phyloP scores from a whole-genome alignment of 2,797 vertebrate species.

The Mustela erminea region DNA sequence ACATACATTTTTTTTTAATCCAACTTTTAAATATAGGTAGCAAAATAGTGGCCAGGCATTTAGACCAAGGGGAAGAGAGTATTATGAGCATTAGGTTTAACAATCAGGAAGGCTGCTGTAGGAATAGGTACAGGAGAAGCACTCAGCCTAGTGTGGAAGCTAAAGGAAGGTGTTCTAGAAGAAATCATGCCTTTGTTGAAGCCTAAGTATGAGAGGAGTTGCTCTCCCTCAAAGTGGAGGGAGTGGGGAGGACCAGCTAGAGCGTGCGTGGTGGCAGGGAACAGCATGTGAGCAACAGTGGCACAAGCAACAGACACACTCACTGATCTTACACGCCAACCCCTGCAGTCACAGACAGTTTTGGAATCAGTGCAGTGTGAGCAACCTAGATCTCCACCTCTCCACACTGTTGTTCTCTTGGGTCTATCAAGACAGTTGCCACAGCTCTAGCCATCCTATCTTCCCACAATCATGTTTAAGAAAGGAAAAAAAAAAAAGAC shows the following conservation, averaged over 20 bases:
- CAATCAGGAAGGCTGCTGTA: background rate
- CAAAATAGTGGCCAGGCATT: conserved; percentile 8
- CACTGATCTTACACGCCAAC: background rate
- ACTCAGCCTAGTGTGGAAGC: background rate
- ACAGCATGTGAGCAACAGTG: background rate
- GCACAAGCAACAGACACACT: background rate
- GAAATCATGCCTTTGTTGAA: background rate
- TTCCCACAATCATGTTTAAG: background rate
- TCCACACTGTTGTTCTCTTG: background rate
- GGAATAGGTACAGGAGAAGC: background rate
- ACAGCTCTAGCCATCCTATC: background rate
- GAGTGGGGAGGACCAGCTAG: background rate
- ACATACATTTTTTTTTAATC: background rate
- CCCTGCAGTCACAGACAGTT: background rate
- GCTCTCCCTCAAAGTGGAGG: background rate
- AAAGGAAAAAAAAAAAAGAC: background rate
- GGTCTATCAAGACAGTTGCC: background rate
- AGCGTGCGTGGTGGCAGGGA: background rate
- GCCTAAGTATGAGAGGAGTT: background rate
- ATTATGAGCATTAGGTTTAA: background rate
- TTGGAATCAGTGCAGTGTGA: background rate
- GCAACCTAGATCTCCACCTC: background rate
- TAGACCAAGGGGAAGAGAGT: background rate
- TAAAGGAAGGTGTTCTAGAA: background rate
- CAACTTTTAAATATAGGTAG: background rate